A percentile compares a stretch with the other conserved stretches of the same genome.
These are phyloP conservation scores for Stegostoma tigrinum DNA, from an alignment of 2,113 vertebrate genomes.

Conservation along the genomic window DNA sequence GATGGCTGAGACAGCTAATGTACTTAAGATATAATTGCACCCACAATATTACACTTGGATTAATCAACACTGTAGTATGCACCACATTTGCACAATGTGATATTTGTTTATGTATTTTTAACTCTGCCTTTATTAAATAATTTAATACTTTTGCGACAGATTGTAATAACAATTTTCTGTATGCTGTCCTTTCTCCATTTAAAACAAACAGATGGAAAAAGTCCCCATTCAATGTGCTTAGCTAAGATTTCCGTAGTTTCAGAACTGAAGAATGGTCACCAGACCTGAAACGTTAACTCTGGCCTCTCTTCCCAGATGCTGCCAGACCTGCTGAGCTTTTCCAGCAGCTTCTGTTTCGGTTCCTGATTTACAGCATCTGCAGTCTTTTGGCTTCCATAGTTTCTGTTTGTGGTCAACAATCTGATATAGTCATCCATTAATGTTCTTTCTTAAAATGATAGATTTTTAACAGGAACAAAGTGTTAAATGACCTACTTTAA, in stretches of 20 bases:
- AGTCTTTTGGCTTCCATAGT: not conserved
- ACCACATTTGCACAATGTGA: not conserved
- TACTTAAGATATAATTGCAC: not conserved
- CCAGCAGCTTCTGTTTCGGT: too few species aligned
- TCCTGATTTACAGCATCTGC: too few species aligned
- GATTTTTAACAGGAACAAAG: not conserved
- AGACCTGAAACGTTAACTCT: too few species aligned
- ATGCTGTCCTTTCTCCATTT: not conserved
- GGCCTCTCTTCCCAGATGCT: too few species aligned
- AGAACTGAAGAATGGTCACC: too few species aligned
- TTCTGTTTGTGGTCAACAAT: not conserved
- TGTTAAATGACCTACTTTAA: not conserved
- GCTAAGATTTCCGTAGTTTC: not conserved
- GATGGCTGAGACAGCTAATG: not conserved
- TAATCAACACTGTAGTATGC: not conserved
- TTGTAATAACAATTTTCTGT: not conserved
- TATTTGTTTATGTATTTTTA: not conserved
- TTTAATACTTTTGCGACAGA: not conserved
- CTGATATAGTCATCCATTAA: not conserved
- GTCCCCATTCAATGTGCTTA: not conserved
- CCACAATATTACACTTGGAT: not conserved
- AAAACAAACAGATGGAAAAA: not conserved
- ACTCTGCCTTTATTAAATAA: not conserved
- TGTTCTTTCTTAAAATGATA: not conserved
- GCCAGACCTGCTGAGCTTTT: too few species aligned